Evolutionary conservation across 2,888 invertebrate species (phyloP).

Genomic region (Cyclophora albipunctata): DNA sequence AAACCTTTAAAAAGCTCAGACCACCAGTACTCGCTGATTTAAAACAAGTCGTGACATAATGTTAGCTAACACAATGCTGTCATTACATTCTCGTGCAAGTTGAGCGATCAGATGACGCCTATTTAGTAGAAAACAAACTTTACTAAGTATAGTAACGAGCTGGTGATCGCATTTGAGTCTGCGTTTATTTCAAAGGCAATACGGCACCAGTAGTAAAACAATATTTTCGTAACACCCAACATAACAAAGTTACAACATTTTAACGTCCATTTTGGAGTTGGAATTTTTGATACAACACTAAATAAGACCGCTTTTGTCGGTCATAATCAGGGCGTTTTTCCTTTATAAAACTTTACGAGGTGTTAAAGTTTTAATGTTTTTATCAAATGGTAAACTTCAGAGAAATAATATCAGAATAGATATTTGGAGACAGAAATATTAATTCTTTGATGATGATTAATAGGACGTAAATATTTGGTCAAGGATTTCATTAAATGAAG

Average conservation of each 20-base stretch:
- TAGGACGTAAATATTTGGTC: too few relatives aligned
- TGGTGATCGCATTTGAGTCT: background rate
- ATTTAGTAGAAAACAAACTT: too few relatives aligned
- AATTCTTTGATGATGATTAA: conserved; percentile 4
- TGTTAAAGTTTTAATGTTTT: conserved; percentile 15
- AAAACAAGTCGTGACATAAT: too few relatives aligned
- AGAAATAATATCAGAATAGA: conserved; percentile 7
- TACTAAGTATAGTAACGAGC: too few relatives aligned
- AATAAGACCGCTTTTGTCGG: conserved; percentile 11
- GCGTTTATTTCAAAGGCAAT: background rate
- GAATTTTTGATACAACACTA: conserved; percentile 4
- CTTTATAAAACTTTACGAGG: conserved; percentile 25
- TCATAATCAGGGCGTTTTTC: conserved; percentile 10
- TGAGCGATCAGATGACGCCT: too few relatives aligned
- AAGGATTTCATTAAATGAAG: too few relatives aligned
- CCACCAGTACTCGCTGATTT: too few relatives aligned
- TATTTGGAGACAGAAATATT: conserved; percentile 1
- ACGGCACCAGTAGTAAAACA: background rate
- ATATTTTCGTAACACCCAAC: conserved; percentile 4
- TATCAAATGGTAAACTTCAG: conserved; percentile 16
- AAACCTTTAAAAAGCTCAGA: too few relatives aligned
- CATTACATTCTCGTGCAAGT: too few relatives aligned
- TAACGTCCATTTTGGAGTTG: background rate
- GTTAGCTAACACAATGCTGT: too few relatives aligned
- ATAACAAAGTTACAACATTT: too few relatives aligned